Conservation (phyloP, 1,140 invertebrate species). For the Pristionchus pacificus region DNA sequence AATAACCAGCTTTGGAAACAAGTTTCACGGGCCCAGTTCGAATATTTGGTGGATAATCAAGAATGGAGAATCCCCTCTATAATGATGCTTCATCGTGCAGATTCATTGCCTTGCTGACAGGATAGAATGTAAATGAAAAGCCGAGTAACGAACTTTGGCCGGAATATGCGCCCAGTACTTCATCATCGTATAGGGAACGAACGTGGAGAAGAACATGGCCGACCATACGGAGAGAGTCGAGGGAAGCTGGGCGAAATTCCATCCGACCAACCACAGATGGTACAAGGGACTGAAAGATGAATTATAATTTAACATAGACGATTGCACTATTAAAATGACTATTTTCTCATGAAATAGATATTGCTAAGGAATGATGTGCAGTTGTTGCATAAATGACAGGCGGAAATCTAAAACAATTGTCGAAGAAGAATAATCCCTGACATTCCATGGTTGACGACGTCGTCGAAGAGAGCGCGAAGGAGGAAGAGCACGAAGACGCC, state of each 20-base stretch:
- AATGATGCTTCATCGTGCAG: not conserved
- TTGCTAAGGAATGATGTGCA: not conserved
- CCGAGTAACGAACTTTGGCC: constrained; percentile 23
- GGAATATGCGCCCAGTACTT: constrained; percentile 38
- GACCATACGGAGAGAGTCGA: constrained; percentile 45
- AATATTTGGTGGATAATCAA: not conserved
- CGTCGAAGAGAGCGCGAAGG: constrained; percentile 36
- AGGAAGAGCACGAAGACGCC: constrained; percentile 41
- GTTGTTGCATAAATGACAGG: constrained; percentile 20
- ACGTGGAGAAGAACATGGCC: constrained; percentile 51
- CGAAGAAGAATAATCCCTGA: no score
- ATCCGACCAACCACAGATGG: constrained; percentile 50
- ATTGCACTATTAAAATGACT: not conserved
- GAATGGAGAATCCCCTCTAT: not conserved
- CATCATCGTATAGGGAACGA: constrained; percentile 40
- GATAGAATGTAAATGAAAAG: not conserved
- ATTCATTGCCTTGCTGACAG: constrained; percentile 2
- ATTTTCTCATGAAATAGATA: not conserved
- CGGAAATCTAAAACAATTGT: constrained; percentile 32
- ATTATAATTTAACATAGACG: not conserved
- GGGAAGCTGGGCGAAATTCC: constrained; percentile 50
- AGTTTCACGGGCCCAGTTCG: not conserved
- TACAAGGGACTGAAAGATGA: constrained; percentile 40
- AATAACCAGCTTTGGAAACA: not conserved
- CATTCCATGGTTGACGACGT: constrained; percentile 41